These are phyloP conservation scores for Falcaria lacertinaria DNA, from an alignment of 2,888 invertebrate species.

Conservation along the genomic window DNA sequence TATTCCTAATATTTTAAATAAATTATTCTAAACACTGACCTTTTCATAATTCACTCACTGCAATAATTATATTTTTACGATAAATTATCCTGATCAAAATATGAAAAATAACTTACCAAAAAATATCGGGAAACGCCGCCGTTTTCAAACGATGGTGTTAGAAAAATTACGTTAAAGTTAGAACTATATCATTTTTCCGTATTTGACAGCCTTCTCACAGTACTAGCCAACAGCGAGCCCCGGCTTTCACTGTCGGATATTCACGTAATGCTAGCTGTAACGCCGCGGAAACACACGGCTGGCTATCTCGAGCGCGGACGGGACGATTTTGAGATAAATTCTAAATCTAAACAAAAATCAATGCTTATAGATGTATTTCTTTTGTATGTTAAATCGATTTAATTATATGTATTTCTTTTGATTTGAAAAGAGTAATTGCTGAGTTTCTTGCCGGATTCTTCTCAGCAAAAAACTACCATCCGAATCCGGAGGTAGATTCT, in stretches of 20 bases:
- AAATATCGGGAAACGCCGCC: conserved; percentile 20
- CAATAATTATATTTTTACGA: no score
- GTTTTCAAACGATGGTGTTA: conserved; percentile 3
- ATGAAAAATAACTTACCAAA: conserved; percentile 1
- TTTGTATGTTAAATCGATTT: no score
- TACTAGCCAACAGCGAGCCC: conserved; percentile 30
- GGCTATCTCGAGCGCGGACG: conserved; percentile 8
- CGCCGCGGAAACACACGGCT: conserved; percentile 32
- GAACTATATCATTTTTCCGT: conserved; percentile 32
- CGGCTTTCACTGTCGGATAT: conserved; percentile 52
- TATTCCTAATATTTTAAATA: no score
- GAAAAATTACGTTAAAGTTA: conserved; percentile 3
- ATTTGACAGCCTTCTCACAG: conserved; percentile 7
- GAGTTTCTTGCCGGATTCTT: no score
- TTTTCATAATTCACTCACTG: no score
- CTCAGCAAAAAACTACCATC: no score
- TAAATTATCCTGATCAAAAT: not conserved
- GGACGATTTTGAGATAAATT: not conserved
- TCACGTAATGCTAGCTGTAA: conserved; percentile 45
- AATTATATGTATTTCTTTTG: no score
- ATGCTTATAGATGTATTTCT: no score
- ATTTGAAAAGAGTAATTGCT: no score
- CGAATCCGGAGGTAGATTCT: no score
- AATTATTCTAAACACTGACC: no score
- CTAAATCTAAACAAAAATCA: no score